Conservation (phyloP, 2,888 invertebrate species). For the Anthophora plumipes region DNA sequence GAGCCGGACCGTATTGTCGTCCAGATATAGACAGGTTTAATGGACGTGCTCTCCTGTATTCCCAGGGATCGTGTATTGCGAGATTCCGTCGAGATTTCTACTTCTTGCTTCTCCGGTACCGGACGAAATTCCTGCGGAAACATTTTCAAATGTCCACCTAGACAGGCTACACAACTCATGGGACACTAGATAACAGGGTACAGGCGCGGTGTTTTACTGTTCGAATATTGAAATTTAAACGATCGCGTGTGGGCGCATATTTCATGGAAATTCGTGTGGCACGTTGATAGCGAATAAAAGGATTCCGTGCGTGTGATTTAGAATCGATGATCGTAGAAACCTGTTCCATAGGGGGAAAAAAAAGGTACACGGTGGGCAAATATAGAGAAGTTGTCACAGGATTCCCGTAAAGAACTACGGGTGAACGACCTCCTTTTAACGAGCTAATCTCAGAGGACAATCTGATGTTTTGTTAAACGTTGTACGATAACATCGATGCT, state of each 20-base stretch:
- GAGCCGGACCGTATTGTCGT: conserved; percentile 51
- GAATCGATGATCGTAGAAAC: conserved; percentile 1
- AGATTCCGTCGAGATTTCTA: conserved; percentile 69
- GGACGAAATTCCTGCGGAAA: neutral
- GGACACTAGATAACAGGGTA: neutral
- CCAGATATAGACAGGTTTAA: conserved; percentile 59
- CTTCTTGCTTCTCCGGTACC: neutral
- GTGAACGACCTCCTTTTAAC: neutral
- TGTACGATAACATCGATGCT: neutral
- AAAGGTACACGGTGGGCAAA: neutral
- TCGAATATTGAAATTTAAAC: neutral
- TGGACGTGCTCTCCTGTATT: conserved; percentile 58
- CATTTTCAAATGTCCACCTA: neutral
- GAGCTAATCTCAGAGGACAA: neutral
- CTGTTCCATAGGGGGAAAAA: neutral
- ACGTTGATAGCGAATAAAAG: neutral
- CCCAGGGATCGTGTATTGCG: conserved; percentile 67
- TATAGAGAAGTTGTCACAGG: neutral
- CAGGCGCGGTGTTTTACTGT: too few relatives aligned
- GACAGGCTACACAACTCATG: neutral
- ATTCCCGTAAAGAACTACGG: neutral
- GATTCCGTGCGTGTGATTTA: neutral
- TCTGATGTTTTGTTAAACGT: neutral
- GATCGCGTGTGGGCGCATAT: neutral
- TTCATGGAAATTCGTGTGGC: neutral